Evolutionary conservation across 1,140 invertebrate genomes (phyloP), one percentile per base, ranked within the genome.

Genomic region (Drosophila kanapiae): DNA sequence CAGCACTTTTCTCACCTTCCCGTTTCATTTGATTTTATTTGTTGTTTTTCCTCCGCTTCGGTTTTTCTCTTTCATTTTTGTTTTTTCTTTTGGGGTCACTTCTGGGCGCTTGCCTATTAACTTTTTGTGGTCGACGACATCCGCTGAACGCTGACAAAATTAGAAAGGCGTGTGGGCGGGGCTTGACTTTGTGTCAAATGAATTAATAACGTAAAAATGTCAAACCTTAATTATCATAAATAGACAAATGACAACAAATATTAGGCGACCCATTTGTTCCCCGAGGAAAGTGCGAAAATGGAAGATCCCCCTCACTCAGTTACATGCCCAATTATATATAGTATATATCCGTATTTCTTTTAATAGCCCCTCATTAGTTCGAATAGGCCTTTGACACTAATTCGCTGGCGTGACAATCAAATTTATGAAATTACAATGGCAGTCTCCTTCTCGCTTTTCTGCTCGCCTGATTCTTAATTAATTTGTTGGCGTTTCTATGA

Each of bases 151-250:
- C 53, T 78, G 80, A 88, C 83, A 80, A 88, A 87, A 87, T 87
- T 87, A 87, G 83, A 88, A 84, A 59, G 37, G 45, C 80, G 83
- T 87, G 82, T 87, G 82, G 84, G 80, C 68, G 83, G 58, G 16
- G 42, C 37, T 48, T 43, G 64, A 62, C 63, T 71, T 75, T 56
- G 59, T 70, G 79, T 85, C 85, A 88, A 88, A 90, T 76, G 83
- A 88, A 88, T 88, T 90, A 90, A 88, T 88, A 88, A 85, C 85
- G 84, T 88, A 79, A 88, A 88, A 84, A 82, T 79, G 85, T 88
- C 85, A 88, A 81, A 67, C 70, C 85, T 88, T 88, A 88, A 88
- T 88, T 88, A 88, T 76, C 81, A 88, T 88, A 88, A 88, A 88
- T 85, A 91, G 85, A 68, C 70, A 64, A 90, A 88, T 64, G 84